Percentiles rank a stretch among this genome's conserved stretches.
phyloP scores from a whole-genome alignment of 2,113 vertebrate genomes.

The Porphyrio hochstetteri region DNA sequence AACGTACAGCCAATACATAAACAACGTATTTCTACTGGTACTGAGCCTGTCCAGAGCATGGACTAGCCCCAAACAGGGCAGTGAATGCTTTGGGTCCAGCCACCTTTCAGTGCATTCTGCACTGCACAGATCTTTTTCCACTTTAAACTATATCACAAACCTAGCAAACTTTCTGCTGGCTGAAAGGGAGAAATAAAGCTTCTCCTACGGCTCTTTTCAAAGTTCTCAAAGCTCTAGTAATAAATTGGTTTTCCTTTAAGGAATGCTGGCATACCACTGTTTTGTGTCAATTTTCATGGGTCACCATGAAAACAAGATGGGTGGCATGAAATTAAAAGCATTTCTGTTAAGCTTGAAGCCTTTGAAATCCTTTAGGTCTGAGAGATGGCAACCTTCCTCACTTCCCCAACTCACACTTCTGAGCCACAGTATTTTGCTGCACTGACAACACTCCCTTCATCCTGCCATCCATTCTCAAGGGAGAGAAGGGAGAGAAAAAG shows the following conservation, averaged over 20 bases:
- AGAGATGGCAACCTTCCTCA: slow-evolving; percentile 51
- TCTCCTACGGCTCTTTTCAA: slow-evolving; percentile 5
- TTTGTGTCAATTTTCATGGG: slow-evolving; percentile 64
- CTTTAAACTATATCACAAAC: not conserved
- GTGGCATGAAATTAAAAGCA: slow-evolving; percentile 65
- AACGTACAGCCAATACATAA: not conserved
- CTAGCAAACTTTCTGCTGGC: not conserved
- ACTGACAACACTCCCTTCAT: slow-evolving; percentile 56
- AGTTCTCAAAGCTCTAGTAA: slow-evolving; percentile 24
- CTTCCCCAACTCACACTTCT: slow-evolving; percentile 68
- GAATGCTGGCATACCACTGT: not conserved
- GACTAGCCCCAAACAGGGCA: not conserved
- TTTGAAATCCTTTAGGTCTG: slow-evolving; percentile 73
- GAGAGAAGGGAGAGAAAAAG: not conserved
- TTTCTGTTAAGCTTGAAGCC: slow-evolving; percentile 72
- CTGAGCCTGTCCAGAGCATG: not conserved
- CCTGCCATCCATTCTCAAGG: slow-evolving; percentile 42
- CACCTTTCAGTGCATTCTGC: not conserved
- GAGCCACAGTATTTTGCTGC: slow-evolving; percentile 50
- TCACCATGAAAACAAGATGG: slow-evolving; percentile 64
- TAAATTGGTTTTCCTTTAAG: slow-evolving; percentile 15
- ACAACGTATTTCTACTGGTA: not conserved
- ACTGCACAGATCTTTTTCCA: not conserved
- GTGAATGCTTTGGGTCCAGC: not conserved
- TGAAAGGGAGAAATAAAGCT: slow-evolving; percentile 18